Conservation (phyloP, 2,797 vertebrate genomes). For the Parauchenoglanis ngamensis region DNA sequence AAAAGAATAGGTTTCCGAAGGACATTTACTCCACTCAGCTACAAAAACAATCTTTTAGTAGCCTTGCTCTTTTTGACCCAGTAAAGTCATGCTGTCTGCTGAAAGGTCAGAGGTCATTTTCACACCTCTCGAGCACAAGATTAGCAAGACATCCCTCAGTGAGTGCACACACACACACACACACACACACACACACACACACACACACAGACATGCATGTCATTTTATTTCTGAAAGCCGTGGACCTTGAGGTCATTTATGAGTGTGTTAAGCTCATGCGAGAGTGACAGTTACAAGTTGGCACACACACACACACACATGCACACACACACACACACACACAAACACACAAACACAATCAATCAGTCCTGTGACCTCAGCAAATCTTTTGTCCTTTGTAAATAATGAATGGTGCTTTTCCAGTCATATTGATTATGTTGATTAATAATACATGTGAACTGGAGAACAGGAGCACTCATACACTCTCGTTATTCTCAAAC, state of each 20-base stretch:
- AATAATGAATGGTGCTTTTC: slow-evolving; percentile 45
- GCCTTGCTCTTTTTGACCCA: slow-evolving; percentile 41
- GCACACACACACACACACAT: not conserved
- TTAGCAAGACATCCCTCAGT: slow-evolving; percentile 18
- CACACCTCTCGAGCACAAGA: slow-evolving; percentile 12
- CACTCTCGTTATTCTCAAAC: too few relatives aligned
- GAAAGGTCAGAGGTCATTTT: slow-evolving; percentile 37
- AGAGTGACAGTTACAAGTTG: not conserved
- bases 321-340: slow-evolving; percentile 30
- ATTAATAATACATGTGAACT: slow-evolving; percentile 31
- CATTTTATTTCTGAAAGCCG: not conserved
- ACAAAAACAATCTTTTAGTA: slow-evolving; percentile 16
- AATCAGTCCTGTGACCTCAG: slow-evolving; percentile 17
- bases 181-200: slow-evolving; percentile 46
- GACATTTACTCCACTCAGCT: not conserved
- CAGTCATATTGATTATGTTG: slow-evolving; percentile 13
- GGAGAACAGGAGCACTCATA: not conserved
- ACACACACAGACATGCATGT: not conserved
- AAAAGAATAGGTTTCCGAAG: not conserved
- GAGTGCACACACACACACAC: slow-evolving; percentile 53
- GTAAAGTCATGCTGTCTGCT: slow-evolving; percentile 2
- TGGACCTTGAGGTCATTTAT: not conserved
- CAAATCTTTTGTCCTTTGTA: slow-evolving; percentile 35
- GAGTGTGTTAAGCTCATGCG: not conserved
- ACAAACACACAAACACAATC: slow-evolving; percentile 47